These are phyloP conservation scores for Diplodus puntazzo DNA, from an alignment of 2,797 vertebrate genomes.

Conservation along the genomic window DNA sequence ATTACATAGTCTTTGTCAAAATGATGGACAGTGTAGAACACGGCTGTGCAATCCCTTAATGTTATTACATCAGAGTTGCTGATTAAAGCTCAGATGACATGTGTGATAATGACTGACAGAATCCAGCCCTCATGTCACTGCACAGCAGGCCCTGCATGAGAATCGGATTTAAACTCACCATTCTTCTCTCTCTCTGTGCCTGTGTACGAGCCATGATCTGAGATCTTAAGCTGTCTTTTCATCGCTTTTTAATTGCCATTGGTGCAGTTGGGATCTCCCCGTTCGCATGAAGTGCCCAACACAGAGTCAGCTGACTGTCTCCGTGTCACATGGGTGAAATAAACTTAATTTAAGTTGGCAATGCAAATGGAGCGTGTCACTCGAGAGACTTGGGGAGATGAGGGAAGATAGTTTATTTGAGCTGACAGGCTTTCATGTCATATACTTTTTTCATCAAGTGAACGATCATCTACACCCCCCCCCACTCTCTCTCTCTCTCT, in stretches of 20 bases:
- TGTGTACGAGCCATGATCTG: not conserved
- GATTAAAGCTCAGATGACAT: constrained; percentile 1
- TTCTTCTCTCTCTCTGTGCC: not conserved
- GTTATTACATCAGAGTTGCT: not conserved
- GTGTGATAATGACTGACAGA: not conserved
- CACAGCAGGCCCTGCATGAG: not conserved
- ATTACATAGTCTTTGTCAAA: not conserved
- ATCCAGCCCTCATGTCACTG: not conserved
- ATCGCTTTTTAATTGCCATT: constrained; percentile 24
- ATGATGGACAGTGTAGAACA: not conserved
- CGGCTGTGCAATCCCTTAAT: not conserved
- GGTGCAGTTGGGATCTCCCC: constrained; percentile 11
- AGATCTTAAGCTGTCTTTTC: not conserved
- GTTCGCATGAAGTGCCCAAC: constrained; percentile 4
- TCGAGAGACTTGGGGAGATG: constrained; percentile 40
- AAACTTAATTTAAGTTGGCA: constrained; percentile 53
- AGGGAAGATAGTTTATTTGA: constrained; percentile 49
- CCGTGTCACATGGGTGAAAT: constrained; percentile 31
- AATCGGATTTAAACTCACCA: not conserved
- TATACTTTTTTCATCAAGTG: constrained; percentile 61
- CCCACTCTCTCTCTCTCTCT: not conserved
- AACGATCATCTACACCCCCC: constrained; percentile 44
- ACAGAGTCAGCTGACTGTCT: constrained; percentile 31
- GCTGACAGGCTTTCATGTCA: constrained; percentile 65
- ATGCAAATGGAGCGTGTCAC: constrained; percentile 56